Evolutionary conservation across 2,888 invertebrate genomes (phyloP).

Genomic region (Arge pagana): DNA sequence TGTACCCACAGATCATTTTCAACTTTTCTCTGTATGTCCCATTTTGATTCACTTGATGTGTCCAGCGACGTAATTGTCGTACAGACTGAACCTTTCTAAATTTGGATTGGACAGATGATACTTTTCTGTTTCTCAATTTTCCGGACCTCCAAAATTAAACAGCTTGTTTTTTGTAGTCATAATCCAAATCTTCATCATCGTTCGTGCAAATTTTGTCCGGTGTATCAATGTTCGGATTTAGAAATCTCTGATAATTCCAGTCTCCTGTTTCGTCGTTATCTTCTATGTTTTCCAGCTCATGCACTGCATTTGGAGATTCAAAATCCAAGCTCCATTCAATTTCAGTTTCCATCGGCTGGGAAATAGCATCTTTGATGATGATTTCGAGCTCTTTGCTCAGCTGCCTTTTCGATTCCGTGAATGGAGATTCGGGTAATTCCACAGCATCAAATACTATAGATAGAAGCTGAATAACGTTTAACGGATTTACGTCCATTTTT

Average conservation of each 20-base stretch:
- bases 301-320: neutral
- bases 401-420: neutral
- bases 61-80: no score
- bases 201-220: neutral
- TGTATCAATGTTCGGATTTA: neutral
- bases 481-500: no score
- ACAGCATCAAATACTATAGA: neutral
- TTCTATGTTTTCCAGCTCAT: neutral
- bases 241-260: neutral
- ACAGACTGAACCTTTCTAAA: no score
- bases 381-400: neutral
- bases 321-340: neutral
- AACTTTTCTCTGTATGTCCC: no score
- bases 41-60: no score
- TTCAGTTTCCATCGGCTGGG: neutral
- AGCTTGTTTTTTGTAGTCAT: no score
- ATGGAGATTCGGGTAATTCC: neutral
- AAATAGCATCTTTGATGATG: neutral
- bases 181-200: neutral
- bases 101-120: no score
- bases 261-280: neutral
- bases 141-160: no score
- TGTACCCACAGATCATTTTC: no score
- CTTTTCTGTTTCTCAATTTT: no score
- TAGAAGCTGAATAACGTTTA: constrained; percentile 1